Evolutionary conservation across 1,140 invertebrate species (phyloP).

Genomic region (Copidosoma floridanum): DNA sequence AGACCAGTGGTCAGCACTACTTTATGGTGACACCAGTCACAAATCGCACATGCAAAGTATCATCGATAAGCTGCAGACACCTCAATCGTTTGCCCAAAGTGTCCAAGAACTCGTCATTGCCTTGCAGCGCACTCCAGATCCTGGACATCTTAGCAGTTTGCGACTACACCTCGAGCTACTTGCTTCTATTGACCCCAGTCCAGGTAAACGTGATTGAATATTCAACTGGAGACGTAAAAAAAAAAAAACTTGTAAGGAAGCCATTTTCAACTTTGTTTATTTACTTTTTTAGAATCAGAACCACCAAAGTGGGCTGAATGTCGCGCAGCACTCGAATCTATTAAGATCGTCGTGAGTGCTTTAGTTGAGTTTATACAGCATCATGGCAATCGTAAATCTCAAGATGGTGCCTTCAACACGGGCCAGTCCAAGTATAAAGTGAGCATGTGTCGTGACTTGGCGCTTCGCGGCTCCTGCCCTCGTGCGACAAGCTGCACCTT

Average conservation of each 20-base stretch:
- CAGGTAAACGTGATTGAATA: slow-evolving; percentile 59
- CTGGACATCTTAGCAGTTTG: slow-evolving; percentile 76
- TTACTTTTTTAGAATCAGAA: slow-evolving; percentile 62
- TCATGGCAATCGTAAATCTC: slow-evolving; percentile 66
- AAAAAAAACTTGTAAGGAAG: no score
- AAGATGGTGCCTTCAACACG: slow-evolving; percentile 56
- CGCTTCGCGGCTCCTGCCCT: slow-evolving; percentile 76
- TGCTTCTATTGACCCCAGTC: slow-evolving; percentile 80
- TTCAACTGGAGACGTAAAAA: no score
- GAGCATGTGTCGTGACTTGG: slow-evolving; percentile 84
- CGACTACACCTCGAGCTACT: slow-evolving; percentile 80
- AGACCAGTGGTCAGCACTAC: slow-evolving; percentile 95
- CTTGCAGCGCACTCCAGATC: slow-evolving; percentile 87
- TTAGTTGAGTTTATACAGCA: slow-evolving; percentile 83
- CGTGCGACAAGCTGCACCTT: slow-evolving; percentile 85
- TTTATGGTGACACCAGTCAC: slow-evolving; percentile 93
- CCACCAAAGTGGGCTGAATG: slow-evolving; percentile 73
- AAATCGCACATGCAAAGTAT: slow-evolving; percentile 99
- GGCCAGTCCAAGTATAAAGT: slow-evolving; percentile 85
- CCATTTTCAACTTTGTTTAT: neutral
- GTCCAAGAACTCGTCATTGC: slow-evolving; percentile 91
- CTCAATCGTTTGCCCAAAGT: slow-evolving; percentile 85
- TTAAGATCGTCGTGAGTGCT: slow-evolving; percentile 78
- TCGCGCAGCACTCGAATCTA: slow-evolving; percentile 75
- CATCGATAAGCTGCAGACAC: slow-evolving; percentile 91